Percentiles rank a stretch among this genome's conserved stretches.
phyloP scores from a whole-genome alignment of 1,140 invertebrate species.

The Chelonus insularis region DNA sequence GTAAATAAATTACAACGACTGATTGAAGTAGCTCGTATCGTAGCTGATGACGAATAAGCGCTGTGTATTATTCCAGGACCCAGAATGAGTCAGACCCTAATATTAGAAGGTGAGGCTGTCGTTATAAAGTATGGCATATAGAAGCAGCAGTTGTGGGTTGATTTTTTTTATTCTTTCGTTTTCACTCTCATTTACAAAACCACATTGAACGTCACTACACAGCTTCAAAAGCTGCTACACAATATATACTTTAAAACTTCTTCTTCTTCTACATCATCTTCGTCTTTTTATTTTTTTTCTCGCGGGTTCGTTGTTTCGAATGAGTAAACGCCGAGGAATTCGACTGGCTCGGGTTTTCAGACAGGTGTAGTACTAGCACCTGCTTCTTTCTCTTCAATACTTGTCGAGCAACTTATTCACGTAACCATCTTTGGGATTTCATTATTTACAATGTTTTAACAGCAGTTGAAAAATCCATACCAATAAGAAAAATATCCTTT shows the following conservation, averaged over 20 bases:
- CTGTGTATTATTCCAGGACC: slow-evolving; percentile 25
- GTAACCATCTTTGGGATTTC: too few species aligned
- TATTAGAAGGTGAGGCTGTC: slow-evolving; percentile 40
- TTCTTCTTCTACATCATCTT: slow-evolving; percentile 32
- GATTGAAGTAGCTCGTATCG: too few species aligned
- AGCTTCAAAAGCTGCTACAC: too few species aligned
- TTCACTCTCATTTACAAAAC: slow-evolving; percentile 12
- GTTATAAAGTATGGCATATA: slow-evolving; percentile 9
- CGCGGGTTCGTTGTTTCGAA: slow-evolving; percentile 40
- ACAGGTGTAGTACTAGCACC: slow-evolving; percentile 39
- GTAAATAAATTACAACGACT: too few species aligned
- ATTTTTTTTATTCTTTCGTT: slow-evolving; percentile 2
- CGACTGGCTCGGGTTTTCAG: slow-evolving; percentile 33
- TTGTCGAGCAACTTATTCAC: too few species aligned
- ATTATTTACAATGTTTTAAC: too few species aligned
- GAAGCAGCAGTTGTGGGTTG: neutral
- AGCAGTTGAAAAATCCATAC: too few species aligned
- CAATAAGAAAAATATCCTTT: too few species aligned
- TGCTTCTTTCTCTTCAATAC: slow-evolving; percentile 30
- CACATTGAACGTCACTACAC: too few species aligned
- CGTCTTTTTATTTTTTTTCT: slow-evolving; percentile 17
- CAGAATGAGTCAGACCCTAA: slow-evolving; percentile 40
- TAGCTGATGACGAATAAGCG: neutral
- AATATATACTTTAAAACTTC: too few species aligned
- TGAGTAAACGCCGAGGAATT: slow-evolving; percentile 51